Percentiles rank a stretch among this genome's conserved stretches.
phyloP scores from a whole-genome alignment of 2,113 vertebrate species.

The Brachionichthys hirsutus region DNA sequence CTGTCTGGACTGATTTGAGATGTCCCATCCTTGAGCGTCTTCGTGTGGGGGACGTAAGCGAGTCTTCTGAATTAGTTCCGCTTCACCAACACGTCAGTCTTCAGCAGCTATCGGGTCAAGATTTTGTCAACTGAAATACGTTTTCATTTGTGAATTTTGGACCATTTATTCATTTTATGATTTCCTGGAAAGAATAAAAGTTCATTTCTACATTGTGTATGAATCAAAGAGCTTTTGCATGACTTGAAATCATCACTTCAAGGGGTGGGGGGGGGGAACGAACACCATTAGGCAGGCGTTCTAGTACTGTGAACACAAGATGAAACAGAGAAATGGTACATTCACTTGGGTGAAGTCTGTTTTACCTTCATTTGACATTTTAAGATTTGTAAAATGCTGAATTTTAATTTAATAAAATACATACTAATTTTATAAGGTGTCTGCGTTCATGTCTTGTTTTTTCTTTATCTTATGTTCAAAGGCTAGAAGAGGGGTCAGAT shows the following conservation, averaged over 20 bases:
- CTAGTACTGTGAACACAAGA: constrained; percentile 80
- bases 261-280: constrained; percentile 34
- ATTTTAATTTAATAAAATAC: constrained; percentile 81
- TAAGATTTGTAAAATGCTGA: constrained; percentile 58
- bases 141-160: constrained; percentile 62
- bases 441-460: neutral
- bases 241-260: constrained; percentile 49
- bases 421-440: constrained; percentile 71
- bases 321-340: constrained; percentile 68
- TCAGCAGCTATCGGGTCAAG: constrained; percentile 30
- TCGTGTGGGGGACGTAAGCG: constrained; percentile 46
- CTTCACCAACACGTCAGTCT: constrained; percentile 46
- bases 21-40: constrained; percentile 43
- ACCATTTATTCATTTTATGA: constrained; percentile 46
- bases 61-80: constrained; percentile 29
- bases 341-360: constrained; percentile 58
- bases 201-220: constrained; percentile 37
- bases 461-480: neutral
- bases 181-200: constrained; percentile 77
- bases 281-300: constrained; percentile 44
- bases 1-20: constrained; percentile 37
- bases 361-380: constrained; percentile 60
- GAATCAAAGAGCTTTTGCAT: constrained; percentile 37
- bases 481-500: no score
- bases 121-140: constrained; percentile 27